Evolutionary conservation across 2,113 vertebrate genomes (phyloP), one percentile per base, ranked within the genome.

Genomic region (Tamias sibiricus): DNA sequence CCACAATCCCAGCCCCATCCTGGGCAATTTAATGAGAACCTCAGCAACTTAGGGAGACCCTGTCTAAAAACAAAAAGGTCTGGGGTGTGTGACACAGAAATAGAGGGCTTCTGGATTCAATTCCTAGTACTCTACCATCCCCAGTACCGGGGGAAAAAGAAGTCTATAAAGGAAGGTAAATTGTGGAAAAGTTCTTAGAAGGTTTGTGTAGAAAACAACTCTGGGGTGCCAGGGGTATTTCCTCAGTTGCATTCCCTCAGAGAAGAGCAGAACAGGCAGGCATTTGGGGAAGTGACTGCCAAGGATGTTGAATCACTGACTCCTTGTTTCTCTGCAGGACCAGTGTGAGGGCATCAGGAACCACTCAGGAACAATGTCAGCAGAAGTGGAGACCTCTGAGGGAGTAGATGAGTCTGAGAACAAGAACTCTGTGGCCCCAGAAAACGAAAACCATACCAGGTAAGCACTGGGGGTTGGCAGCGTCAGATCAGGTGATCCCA

Each of bases 351-450:
- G 66, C 72, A 49, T 71, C 37, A 74, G 0, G 79, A 91, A 69
- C 37, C 57, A 54, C 72, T 57, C 1, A 4, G 72, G 64, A 8
- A 95, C 97, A 83, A 98, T 95, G 12, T 97, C 98, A 20, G 95
- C 40, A 1, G 98, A 97, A 47, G 47, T 95, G 94, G 98, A 98
- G 96, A 80, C 97, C 52, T 94, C 98, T 0, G 98, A 98, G 76
- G 75, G 4, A 6, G 85, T 85, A 88, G 98, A 98, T 5, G 98
- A 98, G 2, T 92, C 97, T 0, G 98, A 98, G 42, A 77, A 40
- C 90, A 4, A 95, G 19, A 92, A 0, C 90, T 97, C 98, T 0
- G 54, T 96, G 68, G 76, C 97, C 1, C 20, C 64, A 8, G 98
- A 97, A 64, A 52, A 97, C 88, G 92, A 97, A 37, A 96, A 90